Conservation (phyloP, 2,113 vertebrate genomes). For the Gymnocephalus cernua region DNA sequence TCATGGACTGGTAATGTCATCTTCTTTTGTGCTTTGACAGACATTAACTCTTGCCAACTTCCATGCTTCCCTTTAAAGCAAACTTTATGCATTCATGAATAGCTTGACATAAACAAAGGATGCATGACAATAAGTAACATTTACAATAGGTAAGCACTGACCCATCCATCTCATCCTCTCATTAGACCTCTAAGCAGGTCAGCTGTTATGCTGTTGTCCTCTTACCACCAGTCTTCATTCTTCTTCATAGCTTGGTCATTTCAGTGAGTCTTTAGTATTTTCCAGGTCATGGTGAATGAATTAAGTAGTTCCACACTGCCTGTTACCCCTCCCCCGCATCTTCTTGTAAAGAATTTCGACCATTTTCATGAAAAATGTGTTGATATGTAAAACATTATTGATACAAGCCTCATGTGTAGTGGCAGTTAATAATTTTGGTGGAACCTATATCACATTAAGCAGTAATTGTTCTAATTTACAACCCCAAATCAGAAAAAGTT, state of each 20-base stretch:
- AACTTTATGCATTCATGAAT: conserved; percentile 33
- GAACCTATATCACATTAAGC: neutral
- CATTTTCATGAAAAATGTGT: conserved; percentile 3
- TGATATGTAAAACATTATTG: rapidly evolving
- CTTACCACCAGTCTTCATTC: conserved; percentile 49
- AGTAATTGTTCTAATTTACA: neutral
- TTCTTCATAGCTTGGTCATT: conserved; percentile 51
- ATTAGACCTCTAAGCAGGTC: conserved; percentile 62
- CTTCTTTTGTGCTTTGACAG: conserved; percentile 67
- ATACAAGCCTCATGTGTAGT: neutral
- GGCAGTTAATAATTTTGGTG: neutral
- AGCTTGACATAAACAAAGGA: conserved; percentile 40
- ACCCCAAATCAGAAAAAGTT: too few species aligned
- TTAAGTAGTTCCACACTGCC: neutral
- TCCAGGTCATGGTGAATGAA: conserved; percentile 73
- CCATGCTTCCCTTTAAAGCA: conserved; percentile 17
- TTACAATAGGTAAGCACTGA: conserved; percentile 58
- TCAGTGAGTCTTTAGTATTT: conserved; percentile 63
- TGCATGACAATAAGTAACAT: conserved; percentile 41
- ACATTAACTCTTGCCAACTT: conserved; percentile 48
- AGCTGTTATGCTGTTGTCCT: conserved; percentile 55
- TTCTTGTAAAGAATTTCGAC: neutral
- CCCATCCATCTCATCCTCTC: conserved; percentile 27
- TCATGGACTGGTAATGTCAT: conserved; percentile 72
- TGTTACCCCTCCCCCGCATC: neutral